Conservation (phyloP, 2,797 vertebrate species). For the Erethizon dorsatum region DNA sequence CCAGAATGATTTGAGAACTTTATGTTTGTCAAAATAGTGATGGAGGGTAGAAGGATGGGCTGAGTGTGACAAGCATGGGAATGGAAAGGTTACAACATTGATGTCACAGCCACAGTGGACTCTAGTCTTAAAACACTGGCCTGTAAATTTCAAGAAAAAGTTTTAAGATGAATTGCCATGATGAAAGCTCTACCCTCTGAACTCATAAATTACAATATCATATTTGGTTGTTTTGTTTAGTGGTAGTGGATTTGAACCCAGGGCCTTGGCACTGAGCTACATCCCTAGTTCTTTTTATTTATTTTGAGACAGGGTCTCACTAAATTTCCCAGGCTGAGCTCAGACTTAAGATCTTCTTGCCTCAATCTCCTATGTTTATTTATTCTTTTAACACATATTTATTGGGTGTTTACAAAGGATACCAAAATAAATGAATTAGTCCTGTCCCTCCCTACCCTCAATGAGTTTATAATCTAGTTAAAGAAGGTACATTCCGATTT, state of each 20-base stretch:
- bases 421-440: constrained; percentile 15
- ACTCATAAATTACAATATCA: not conserved
- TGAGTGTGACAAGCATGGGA: not conserved
- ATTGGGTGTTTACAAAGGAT: not conserved
- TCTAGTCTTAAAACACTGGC: not conserved
- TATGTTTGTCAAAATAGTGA: not conserved
- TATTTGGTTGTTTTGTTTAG: not conserved
- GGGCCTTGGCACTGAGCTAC: not conserved
- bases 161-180: not conserved
- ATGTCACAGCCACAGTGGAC: not conserved
- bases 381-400: not conserved
- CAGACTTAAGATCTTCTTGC: not conserved
- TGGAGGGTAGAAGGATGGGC: not conserved
- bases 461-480: not conserved
- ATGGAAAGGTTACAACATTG: not conserved
- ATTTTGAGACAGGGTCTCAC: not conserved
- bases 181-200: not conserved
- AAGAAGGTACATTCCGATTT: not conserved
- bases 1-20: not conserved
- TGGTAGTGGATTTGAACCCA: not conserved
- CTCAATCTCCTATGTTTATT: not conserved
- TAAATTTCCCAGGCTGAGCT: not conserved
- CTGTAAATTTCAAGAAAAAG: not conserved
- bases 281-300: not conserved
- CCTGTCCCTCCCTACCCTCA: not conserved